phyloP scores from a whole-genome alignment of 1,140 invertebrate genomes.

The Drosophila subpulchrella region DNA sequence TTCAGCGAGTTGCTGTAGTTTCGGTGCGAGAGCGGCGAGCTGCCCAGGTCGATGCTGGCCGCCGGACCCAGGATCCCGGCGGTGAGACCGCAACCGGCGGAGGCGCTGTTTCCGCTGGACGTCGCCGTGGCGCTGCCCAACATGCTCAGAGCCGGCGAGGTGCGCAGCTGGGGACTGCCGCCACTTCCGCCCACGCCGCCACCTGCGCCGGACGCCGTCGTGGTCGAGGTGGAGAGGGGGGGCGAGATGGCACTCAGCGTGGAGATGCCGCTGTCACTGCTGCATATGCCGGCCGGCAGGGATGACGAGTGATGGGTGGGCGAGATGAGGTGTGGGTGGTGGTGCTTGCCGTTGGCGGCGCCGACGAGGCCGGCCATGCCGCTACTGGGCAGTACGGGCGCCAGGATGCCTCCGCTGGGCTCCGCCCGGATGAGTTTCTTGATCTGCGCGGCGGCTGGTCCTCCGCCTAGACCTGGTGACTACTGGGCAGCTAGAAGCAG shows the following conservation, averaged over 20 bases:
- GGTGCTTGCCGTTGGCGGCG: constrained; percentile 54
- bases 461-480: constrained; percentile 12
- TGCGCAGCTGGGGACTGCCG: constrained; percentile 69
- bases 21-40: constrained; percentile 77
- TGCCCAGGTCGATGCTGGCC: constrained; percentile 79
- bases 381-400: constrained; percentile 77
- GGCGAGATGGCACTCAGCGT: constrained; percentile 76
- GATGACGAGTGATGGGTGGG: constrained; percentile 54
- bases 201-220: constrained; percentile 39
- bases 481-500: constrained; percentile 34
- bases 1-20: constrained; percentile 77
- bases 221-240: constrained; percentile 65
- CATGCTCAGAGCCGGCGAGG: constrained; percentile 67
- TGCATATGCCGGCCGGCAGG: constrained; percentile 75
- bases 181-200: constrained; percentile 28
- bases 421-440: constrained; percentile 14
- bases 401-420: constrained; percentile 61
- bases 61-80: constrained; percentile 68
- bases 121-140: constrained; percentile 68
- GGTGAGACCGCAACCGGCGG: constrained; percentile 31
- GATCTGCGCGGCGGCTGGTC: constrained; percentile 4
- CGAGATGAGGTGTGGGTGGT: constrained; percentile 67
- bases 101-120: constrained; percentile 45
- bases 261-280: constrained; percentile 80
- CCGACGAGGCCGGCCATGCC: constrained; percentile 67